Percentiles rank a stretch among this genome's conserved stretches.
Evolutionary conservation across 2,797 vertebrate species (phyloP).

Genomic region (Orientallactaga sibirica): DNA sequence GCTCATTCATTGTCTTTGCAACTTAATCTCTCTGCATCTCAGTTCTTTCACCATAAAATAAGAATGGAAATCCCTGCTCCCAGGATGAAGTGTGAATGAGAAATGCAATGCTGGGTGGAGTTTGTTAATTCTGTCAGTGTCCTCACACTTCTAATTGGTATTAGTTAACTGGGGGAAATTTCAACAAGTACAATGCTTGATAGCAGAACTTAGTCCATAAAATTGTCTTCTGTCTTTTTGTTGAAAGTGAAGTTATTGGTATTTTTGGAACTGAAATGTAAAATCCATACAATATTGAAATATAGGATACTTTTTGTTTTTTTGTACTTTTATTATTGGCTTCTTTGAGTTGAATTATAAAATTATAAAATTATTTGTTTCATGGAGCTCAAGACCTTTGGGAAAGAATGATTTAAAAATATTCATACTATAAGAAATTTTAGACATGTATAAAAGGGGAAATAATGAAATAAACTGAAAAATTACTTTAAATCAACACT

Average conservation of each 20-base stretch:
- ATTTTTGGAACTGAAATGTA: not conserved
- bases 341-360: conserved; percentile 45
- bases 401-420: conserved; percentile 36
- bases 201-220: not conserved
- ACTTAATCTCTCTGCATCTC: not conserved
- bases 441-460: not conserved
- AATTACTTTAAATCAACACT: not conserved
- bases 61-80: not conserved
- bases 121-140: not conserved
- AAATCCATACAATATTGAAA: conserved; percentile 2
- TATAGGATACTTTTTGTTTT: conserved; percentile 18
- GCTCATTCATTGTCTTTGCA: not conserved
- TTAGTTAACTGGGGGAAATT: conserved; percentile 40
- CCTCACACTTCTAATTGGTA: not conserved
- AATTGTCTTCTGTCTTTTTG: conserved; percentile 12
- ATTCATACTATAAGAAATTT: not conserved
- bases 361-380: conserved; percentile 56
- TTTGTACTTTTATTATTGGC: conserved; percentile 49
- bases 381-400: conserved; percentile 7
- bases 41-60: conserved; percentile 7
- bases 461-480: conserved; percentile 38
- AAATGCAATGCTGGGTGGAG: not conserved
- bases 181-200: not conserved
- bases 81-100: not conserved
- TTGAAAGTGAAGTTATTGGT: conserved; percentile 1